Evolutionary conservation across 2,113 vertebrate genomes (phyloP), one percentile per base, ranked within the genome.

Genomic region (Engystomops pustulosus): DNA sequence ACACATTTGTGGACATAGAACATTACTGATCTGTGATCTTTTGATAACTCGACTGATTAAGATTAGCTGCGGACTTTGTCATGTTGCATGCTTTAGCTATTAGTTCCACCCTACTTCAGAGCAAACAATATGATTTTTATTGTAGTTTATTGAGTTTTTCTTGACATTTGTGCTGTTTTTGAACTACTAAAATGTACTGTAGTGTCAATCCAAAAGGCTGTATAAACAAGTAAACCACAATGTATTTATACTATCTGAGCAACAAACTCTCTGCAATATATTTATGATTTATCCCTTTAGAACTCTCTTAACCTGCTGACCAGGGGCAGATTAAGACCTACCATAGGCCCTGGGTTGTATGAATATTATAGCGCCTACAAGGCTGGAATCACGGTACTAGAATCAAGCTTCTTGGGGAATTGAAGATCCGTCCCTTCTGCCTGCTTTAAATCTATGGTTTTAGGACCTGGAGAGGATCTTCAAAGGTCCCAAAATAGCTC

Each of bases 21-120:
- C 30, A 65, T 65, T 34, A 18, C 60, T 65, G 14, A 1, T 14
- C 27, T 17, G 14, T 34, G 34, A 65, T 62, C 58, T 15, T 62
- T 2, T 30, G 60, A 34, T 67, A 10, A 67, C 14, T 27, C 18
- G 2, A 67, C 8, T 36, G 62, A 36, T 36, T 18, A 20, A 67
- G 32, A 67, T 67, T 67, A 36, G 62, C 62, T 67, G 30, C 20
- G 62, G 32, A 67, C 62, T 67, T 67, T 67, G 32, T 67, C 32
- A 36, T 67, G 6, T 36, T 36, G 36, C 30, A 34, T 36, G 5
- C 60, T 67, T 67, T 8, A 60, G 23, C 55, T 1, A 6, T 60
- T 10, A 25, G 55, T 36, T 34, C 32, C 32, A 67, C 32, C 7
- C 62, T 34, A 3, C 3, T 20, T 30, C 30, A 67, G 15, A 58